Evolutionary conservation across 2,888 invertebrate species (phyloP), one percentile per base, ranked within the genome.

Genomic region (Cistogaster globosa): DNA sequence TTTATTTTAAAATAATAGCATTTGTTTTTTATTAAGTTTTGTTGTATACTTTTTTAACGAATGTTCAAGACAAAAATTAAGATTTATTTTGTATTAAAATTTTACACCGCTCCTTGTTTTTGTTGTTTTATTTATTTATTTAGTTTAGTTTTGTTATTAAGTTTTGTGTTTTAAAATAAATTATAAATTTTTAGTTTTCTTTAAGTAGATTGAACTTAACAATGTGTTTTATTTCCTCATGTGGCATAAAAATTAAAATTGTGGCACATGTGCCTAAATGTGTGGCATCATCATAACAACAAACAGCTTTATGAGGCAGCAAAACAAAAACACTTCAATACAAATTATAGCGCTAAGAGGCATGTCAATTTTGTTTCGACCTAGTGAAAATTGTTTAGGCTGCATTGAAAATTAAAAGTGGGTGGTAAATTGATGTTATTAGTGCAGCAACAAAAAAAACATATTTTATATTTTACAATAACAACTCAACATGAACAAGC

Each of bases 191-290:
- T 68, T 62, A 38, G 53, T 62, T 68, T 68, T 53, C 51, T 55
- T 57, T 68, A 77, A 68, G 68, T 60, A 68, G 77, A 55, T 60
- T 74, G 60, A 36, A 55, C 42, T 32, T 20, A 65, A 79, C 45
- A 71, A 48, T 65, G 38, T 65, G 57, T 78, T 62, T 42, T 16
- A 68, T 53, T 72, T 45, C 20, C 36, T 45, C 36, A 36, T 75
- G 67, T 55, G 55, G 60, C 62, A 67, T 53, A 32, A n/a, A 74
- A 71, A 65, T 72, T 80, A 72, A 51, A 57, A 48, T 26, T 67
- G 62, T 69, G 48, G 36, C 55, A 20, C 63, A 36, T 63, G 58
- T 53, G 36, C 20, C 42, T 16, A 26, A 58, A 68, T 53, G 20
- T 77, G 63, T 63, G 78, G 69, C 63, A 63, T 63, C 36, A 71